Evolutionary conservation across 2,888 invertebrate genomes (phyloP), one percentile per base, ranked within the genome.

Genomic region (Agriopis leucophaearia): DNA sequence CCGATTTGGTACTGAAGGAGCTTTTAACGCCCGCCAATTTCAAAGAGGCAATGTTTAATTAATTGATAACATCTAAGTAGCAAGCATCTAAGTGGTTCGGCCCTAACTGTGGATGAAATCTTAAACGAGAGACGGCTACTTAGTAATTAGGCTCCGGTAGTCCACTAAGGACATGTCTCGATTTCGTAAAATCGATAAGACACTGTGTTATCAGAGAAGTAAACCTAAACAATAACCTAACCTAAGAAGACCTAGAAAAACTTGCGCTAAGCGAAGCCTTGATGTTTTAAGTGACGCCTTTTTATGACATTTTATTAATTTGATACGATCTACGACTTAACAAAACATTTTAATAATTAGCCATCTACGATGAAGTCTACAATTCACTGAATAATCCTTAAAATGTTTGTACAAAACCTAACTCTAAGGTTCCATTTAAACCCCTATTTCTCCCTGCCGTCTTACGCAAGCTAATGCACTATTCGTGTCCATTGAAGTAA

Each of bases 51-150:
- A 64, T 71, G 64, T 69, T 65, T 74, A 73, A 76, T 74, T 72
- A 76, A 70, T 71, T 72, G 74, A 74, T 73, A 71, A 63, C 52
- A 76, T 76, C 74, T 71, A 62, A 64, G 64, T 40, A 59, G 50
- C 59, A 59, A 59, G 59, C 54, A 74, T 73, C 74, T 70, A 62
- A 64, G 64, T 73, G 59, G 50, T 15, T 44, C 54, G 47, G 51
- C 40, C 57, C 27, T 56, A 59, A 66, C 63, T 42, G 36, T 42
- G 55, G 59, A 56, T 66, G 63, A 70, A 70, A 70, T 66, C 70
- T 64, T 56, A 42, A 61, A 63, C 50, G 38, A 38, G 16, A 64
- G 57, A 69, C 62, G 54, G 56, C 56, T 59, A 60, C 47, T 66
- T 64, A 55, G 66, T 64, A 70, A 67, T 62, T 64, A 70, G 66